Evolutionary conservation across 2,888 invertebrate genomes (phyloP), one percentile per base, ranked within the genome.

Genomic region (Clistopyga incitator): DNA sequence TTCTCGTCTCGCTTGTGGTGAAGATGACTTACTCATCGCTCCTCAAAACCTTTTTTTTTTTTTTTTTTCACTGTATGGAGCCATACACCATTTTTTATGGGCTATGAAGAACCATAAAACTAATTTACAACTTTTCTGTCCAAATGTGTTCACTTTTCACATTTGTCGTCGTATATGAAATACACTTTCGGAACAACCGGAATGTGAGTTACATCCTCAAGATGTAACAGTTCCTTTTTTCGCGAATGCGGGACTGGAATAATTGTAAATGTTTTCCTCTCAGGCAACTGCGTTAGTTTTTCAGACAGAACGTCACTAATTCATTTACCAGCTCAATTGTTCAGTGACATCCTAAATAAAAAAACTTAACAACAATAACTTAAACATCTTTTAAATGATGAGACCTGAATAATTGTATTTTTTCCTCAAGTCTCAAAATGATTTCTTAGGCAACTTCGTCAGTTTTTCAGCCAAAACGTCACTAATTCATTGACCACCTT

Each of bases 11-110:
- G 38, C 18, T 38, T 18, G 61, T 38, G 11, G 18, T 8, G 38
- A 18, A 11, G 38, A 38, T 11, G 61, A 64, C 61, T 64, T 29
- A 61, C 34, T 61, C 10, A 38, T 42, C 11, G 61, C 61, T 10
- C 18, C 34, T 18, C 18, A n/a, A 18, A 6, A 8, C 2, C 18
- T 38, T 38, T 64, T 64, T 64, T 64, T 64, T 1, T 1, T 10
- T 38, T 38, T 64, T 64, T 64, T 64, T 64, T 1, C 18, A 38
- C n/a, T 11, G 10, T 18, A 15, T 10, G 20, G 34, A 59, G 59
- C 4, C 6, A 34, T n/a, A 34, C 34, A 34, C n/a, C 8, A 59
- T 29, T 8, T 34, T 59, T 59, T 59, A 8, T 34, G 8, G 6
- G 2, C 4, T n/a, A 25, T 8, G 18, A 59, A 34, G 1, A 15